phyloP scores from a whole-genome alignment of 2,113 vertebrate genomes.

The Leucoraja erinaceus region DNA sequence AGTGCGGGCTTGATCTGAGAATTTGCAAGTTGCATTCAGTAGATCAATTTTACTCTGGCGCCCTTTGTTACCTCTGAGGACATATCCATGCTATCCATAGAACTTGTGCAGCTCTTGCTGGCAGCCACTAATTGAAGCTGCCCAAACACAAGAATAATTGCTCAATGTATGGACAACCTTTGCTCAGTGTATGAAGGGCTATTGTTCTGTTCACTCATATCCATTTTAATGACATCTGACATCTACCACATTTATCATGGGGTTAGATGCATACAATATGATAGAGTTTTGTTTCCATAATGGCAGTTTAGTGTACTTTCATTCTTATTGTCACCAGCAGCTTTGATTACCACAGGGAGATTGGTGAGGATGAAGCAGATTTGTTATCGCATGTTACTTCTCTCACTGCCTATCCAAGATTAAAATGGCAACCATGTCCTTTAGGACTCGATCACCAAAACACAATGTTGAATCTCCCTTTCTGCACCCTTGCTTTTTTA shows the following conservation, averaged over 20 bases:
- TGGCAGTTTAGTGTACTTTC: background rate
- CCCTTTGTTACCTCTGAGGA: background rate
- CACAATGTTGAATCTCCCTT: background rate
- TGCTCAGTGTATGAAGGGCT: background rate
- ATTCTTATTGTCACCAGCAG: background rate
- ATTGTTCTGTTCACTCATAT: background rate
- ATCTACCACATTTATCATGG: background rate
- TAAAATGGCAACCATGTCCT: background rate
- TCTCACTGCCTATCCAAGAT: background rate
- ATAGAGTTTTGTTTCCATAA: background rate
- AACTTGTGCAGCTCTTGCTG: background rate
- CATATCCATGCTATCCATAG: background rate
- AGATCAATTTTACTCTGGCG: background rate
- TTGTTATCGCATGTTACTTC: background rate
- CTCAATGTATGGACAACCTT: too few relatives aligned
- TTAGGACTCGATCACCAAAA: background rate
- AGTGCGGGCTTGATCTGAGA: background rate
- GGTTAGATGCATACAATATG: background rate
- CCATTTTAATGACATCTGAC: background rate
- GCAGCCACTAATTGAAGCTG: too few relatives aligned
- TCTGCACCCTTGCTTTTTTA: background rate
- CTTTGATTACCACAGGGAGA: background rate
- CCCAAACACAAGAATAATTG: too few relatives aligned
- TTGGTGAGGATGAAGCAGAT: background rate
- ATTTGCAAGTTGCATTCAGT: background rate